Base-by-base conservation (phyloP, 2,888 invertebrate genomes). In the Nomada ruficornis region DNA sequence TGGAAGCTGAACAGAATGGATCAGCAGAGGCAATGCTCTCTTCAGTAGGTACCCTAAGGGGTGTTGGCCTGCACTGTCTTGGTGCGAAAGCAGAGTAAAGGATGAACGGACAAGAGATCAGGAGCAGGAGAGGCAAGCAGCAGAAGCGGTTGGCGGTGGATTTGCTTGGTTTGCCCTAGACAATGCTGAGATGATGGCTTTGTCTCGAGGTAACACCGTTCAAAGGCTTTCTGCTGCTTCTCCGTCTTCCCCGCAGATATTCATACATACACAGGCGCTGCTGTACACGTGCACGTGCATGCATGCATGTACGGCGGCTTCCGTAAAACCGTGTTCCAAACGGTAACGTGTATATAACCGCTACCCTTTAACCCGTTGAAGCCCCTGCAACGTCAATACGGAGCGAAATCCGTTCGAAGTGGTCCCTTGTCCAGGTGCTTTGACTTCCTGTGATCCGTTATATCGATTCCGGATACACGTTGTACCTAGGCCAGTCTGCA, bases 111-210 rank as follows among this genome's bases (percentile, higher is more conserved):
- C 76, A 54, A 63, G 73, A 47, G 64, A 75, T 44, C 60, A 72
- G 29, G 20, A 20, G 50, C 20, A 47, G 36, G 26, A 54, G 71
- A 77, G 74, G 81, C 67, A 78, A 75, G 77, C 74, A 80, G 82
- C 77, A 80, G 65, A 78, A 75, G 75, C 83, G 85, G 87, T 89
- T 89, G 90, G 89, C 84, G 90, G 92, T 91, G 91, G 92, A 92
- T 92, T 92, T 92, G 91, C 91, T 91, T 90, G 91, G 91, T 91
- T 93, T 91, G 90, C 85, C 77, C 77, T 84, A 91, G 91, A 92
- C 92, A 92, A 91, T 92, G 90, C 89, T 86, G 86, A 89, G 90
- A 90, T 88, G 90, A 89, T 89, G 91, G 92, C 91, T 92, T 92
- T 92, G 92, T 92, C 92, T 91, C 89, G 89, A 86, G 88, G 90